phyloP scores from a whole-genome alignment of 1,140 invertebrate species.

The Bombyx mandarina region DNA sequence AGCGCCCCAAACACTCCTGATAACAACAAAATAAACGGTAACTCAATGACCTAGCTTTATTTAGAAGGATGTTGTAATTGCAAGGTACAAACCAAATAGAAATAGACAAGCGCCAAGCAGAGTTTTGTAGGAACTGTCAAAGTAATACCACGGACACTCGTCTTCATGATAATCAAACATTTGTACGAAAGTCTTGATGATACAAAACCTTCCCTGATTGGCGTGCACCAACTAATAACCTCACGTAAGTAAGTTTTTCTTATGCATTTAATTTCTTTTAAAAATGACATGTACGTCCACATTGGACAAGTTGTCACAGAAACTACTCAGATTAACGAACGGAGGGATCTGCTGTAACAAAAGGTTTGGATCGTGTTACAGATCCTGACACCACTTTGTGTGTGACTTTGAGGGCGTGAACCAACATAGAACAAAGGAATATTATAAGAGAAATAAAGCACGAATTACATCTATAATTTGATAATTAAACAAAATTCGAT shows the following conservation, averaged over 20 bases:
- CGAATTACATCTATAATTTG: too few relatives aligned
- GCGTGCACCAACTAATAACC: slow-evolving; percentile 26
- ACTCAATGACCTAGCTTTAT: too few relatives aligned
- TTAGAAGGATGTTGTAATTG: not conserved
- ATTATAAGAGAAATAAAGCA: too few relatives aligned
- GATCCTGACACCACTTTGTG: slow-evolving; percentile 34
- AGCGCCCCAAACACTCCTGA: slow-evolving; percentile 67
- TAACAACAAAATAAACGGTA: not conserved
- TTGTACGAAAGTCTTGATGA: slow-evolving; percentile 9
- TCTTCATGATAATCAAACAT: slow-evolving; percentile 52
- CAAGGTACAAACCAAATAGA: slow-evolving; percentile 59
- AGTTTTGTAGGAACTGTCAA: slow-evolving; percentile 68
- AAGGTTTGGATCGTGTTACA: slow-evolving; percentile 39
- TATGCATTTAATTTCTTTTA: slow-evolving; percentile 28
- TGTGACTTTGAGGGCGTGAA: slow-evolving; percentile 38
- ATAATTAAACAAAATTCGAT: too few relatives aligned
- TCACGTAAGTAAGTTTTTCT: slow-evolving; percentile 11
- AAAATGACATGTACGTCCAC: slow-evolving; percentile 38
- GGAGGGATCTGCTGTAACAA: slow-evolving; percentile 31
- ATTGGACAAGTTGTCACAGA: slow-evolving; percentile 38
- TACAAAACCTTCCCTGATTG: slow-evolving; percentile 18
- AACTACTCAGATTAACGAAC: slow-evolving; percentile 57
- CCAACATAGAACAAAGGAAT: slow-evolving; percentile 2
- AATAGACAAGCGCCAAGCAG: slow-evolving; percentile 64
- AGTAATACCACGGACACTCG: slow-evolving; percentile 68